Percentiles rank a stretch among this genome's conserved stretches.
These are phyloP conservation scores for Proisotoma minuta DNA, from an alignment of 2,888 invertebrate genomes.

Conservation along the genomic window DNA sequence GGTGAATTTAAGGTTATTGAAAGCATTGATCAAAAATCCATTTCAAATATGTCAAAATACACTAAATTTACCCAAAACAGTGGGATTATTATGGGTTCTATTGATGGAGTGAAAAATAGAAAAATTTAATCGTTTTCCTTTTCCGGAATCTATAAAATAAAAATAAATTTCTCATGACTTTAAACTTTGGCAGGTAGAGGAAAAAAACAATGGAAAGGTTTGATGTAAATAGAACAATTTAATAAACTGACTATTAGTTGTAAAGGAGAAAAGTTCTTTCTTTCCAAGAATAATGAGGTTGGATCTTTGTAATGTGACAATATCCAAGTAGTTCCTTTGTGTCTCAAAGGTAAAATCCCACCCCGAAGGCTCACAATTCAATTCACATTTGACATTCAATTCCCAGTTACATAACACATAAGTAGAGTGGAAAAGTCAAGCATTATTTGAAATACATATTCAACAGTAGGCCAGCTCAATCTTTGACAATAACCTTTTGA, in stretches of 20 bases:
- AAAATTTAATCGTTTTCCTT: too few relatives aligned
- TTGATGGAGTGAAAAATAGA: not conserved
- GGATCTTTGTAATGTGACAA: too few relatives aligned
- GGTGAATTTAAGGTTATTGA: too few relatives aligned
- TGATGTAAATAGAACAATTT: too few relatives aligned
- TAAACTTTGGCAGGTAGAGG: too few relatives aligned
- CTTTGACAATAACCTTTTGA: not conserved
- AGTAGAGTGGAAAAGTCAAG: not conserved
- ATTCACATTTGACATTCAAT: constrained; percentile 3
- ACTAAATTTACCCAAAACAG: not conserved
- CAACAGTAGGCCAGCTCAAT: too few relatives aligned
- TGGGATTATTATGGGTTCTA: not conserved
- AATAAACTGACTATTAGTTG: too few relatives aligned
- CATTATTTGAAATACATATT: not conserved
- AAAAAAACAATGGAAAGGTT: too few relatives aligned
- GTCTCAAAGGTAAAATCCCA: not conserved
- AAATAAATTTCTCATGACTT: too few relatives aligned
- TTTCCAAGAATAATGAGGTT: too few relatives aligned
- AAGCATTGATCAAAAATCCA: not conserved
- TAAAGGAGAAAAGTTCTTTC: too few relatives aligned
- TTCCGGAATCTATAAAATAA: too few relatives aligned
- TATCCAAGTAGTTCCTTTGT: not conserved
- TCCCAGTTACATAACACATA: not conserved
- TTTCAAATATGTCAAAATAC: not conserved
- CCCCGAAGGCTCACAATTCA: not conserved